A percentile compares a stretch with the other conserved stretches of the same genome.
Evolutionary conservation across 2,888 invertebrate genomes (phyloP).

Genomic region (Aspidiotus rigidus): DNA sequence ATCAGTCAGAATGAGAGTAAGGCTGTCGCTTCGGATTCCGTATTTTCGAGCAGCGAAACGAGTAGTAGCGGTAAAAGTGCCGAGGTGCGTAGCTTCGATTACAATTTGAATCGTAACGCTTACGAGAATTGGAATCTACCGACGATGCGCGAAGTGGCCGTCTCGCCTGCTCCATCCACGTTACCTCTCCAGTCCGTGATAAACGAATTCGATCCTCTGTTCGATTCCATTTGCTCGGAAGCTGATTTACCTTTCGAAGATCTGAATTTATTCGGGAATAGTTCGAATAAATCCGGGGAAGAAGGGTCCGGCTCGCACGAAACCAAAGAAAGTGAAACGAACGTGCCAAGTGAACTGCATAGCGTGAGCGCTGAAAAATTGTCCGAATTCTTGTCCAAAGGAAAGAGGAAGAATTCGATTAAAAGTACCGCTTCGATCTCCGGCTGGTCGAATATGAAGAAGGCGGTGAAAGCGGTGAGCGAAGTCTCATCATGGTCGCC

Average conservation of each 20-base stretch:
- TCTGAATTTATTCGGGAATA: no score
- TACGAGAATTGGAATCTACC: constrained; percentile 22
- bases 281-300: not conserved
- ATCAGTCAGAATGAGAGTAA: not conserved
- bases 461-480: constrained; percentile 38
- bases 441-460: constrained; percentile 40
- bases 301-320: not conserved
- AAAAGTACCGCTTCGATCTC: constrained; percentile 35
- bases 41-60: constrained; percentile 28
- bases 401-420: not conserved
- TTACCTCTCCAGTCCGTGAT: constrained; percentile 16
- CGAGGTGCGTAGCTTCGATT: constrained; percentile 18
- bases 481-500: constrained; percentile 37
- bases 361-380: not conserved
- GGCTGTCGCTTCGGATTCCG: not conserved
- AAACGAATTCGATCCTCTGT: constrained; percentile 26
- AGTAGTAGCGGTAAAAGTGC: constrained; percentile 29
- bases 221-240: constrained; percentile 10
- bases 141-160: not conserved
- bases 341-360: not conserved
- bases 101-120: not conserved
- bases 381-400: not conserved
- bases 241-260: constrained; percentile 3
- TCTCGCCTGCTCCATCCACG: not conserved
- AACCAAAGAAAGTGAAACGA: not conserved